Percentiles rank a stretch among this genome's conserved stretches.
These are phyloP conservation scores for Trinorchestia longiramus DNA, from an alignment of 1,140 invertebrate genomes.

Conservation along the genomic window DNA sequence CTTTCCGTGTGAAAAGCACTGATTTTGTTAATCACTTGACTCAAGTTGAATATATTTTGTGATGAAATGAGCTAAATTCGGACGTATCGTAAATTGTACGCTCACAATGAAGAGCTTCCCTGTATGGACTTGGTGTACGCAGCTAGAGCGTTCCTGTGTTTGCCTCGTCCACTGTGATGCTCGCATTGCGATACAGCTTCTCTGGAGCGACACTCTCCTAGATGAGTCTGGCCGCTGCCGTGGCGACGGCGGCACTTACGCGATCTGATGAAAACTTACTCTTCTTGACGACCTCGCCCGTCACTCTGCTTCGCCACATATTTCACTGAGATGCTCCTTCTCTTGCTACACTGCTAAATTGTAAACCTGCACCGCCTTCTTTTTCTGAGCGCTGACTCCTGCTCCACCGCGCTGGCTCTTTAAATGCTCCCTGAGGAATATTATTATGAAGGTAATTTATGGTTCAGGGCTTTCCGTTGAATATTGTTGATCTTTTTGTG, in stretches of 20 bases:
- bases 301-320: constrained; percentile 7
- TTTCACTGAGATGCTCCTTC: background rate
- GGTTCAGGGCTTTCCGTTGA: background rate
- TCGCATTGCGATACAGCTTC: background rate
- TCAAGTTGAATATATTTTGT: too few species aligned
- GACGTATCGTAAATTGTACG: too few species aligned
- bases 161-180: background rate
- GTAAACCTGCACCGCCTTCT: background rate
- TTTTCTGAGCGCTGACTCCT: background rate
- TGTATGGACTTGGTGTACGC: background rate
- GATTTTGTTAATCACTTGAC: too few species aligned
- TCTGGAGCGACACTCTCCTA: background rate
- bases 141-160: background rate
- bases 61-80: too few species aligned
- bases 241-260: background rate
- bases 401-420: background rate
- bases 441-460: background rate
- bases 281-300: background rate
- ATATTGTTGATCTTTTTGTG: background rate
- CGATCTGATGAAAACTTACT: constrained; percentile 45
- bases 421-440: background rate
- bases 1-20: too few species aligned
- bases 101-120: background rate
- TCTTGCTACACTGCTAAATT: background rate
- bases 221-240: background rate